Evolutionary conservation across 2,113 vertebrate species (phyloP).

Genomic region (Xiphorhynchus elegans): DNA sequence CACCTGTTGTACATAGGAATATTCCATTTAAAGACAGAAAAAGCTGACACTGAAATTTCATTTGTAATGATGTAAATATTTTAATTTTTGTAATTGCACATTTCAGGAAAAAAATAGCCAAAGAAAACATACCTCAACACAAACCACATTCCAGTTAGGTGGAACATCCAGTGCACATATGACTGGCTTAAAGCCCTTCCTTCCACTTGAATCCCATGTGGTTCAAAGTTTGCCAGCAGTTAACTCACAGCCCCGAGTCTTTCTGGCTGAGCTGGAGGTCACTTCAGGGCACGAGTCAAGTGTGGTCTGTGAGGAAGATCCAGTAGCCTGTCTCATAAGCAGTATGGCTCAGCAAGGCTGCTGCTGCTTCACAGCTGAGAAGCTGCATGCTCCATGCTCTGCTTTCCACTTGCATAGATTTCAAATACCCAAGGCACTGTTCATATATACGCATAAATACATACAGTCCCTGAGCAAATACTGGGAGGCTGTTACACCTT

Average conservation of each 20-base stretch:
- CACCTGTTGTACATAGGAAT: neutral
- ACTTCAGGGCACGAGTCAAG: neutral
- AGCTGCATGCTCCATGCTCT: neutral
- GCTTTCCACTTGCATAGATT: neutral
- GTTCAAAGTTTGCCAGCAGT: neutral
- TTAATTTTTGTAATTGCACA: conserved; percentile 56
- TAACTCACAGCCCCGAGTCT: neutral
- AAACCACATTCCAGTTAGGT: conserved; percentile 14
- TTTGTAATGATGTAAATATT: conserved; percentile 82
- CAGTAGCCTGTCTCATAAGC: neutral
- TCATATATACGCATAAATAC: neutral
- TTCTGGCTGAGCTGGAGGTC: neutral
- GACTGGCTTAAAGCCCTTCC: neutral
- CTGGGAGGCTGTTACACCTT: neutral
- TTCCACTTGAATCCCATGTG: neutral
- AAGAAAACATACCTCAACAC: conserved; percentile 80
- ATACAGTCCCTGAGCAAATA: neutral
- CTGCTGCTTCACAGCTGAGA: neutral
- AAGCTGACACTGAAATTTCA: conserved; percentile 69
- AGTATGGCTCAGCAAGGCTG: neutral
- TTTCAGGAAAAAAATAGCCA: conserved; percentile 70
- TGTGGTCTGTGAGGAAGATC: neutral
- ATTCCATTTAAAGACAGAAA: conserved; percentile 48
- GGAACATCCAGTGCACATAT: neutral
- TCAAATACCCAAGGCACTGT: neutral